Evolutionary conservation across 2,113 vertebrate genomes (phyloP).

Genomic region (Ibidorhyncha struthersii): DNA sequence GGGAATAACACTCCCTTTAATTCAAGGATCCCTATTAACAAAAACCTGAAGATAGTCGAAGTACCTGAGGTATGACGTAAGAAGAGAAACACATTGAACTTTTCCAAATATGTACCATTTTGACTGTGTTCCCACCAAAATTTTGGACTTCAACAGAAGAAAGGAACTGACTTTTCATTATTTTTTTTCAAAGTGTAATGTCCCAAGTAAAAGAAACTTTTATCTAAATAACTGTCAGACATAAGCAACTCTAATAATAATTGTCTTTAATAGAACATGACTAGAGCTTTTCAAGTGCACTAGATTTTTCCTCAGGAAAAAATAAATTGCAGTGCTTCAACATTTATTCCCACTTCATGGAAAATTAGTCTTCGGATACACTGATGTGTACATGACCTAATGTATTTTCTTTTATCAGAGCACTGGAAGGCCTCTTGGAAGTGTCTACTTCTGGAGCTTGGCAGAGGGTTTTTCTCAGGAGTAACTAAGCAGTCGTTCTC

Average conservation of each 20-base stretch:
- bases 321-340: background rate
- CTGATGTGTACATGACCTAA: background rate
- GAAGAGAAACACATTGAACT: background rate
- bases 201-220: background rate
- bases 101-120: background rate
- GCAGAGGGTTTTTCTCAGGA: background rate
- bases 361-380: background rate
- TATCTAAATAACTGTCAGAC: background rate
- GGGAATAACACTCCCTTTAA: background rate
- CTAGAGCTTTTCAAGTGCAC: background rate
- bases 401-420: background rate
- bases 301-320: background rate
- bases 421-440: background rate
- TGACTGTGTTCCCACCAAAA: background rate
- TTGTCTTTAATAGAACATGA: background rate
- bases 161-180: background rate
- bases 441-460: background rate
- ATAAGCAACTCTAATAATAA: background rate
- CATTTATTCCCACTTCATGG: background rate
- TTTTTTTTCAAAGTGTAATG: background rate
- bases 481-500: background rate
- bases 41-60: background rate
- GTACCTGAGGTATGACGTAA: background rate
- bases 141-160: background rate
- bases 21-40: background rate